Conservation (phyloP, 1,140 invertebrate genomes). For the Ceratina calcarata region DNA sequence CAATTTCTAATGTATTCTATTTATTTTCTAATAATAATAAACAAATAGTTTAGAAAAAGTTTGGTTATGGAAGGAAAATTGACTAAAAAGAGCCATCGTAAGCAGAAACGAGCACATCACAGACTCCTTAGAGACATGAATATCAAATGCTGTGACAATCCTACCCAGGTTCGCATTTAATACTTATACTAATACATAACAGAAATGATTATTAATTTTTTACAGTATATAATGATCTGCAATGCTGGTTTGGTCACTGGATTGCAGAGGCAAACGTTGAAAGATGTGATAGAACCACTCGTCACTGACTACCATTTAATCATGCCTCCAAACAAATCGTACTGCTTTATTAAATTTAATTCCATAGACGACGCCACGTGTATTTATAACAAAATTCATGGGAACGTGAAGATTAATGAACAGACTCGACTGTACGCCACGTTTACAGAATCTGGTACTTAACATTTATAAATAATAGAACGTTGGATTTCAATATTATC, state of each 20-base stretch:
- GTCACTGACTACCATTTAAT: slow-evolving; percentile 81
- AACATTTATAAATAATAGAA: not conserved
- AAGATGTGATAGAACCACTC: slow-evolving; percentile 80
- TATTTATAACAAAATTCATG: slow-evolving; percentile 82
- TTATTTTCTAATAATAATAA: too few species aligned
- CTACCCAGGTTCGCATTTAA: slow-evolving; percentile 74
- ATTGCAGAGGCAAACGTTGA: slow-evolving; percentile 83
- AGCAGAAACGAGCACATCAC: slow-evolving; percentile 78
- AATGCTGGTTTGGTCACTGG: slow-evolving; percentile 90
- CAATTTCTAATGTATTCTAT: too few species aligned
- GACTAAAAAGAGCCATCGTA: slow-evolving; percentile 71
- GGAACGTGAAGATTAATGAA: slow-evolving; percentile 79
- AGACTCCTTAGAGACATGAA: slow-evolving; percentile 78
- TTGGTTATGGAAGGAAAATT: slow-evolving; percentile 38
- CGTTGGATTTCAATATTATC: not conserved
- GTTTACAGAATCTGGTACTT: slow-evolving; percentile 82
- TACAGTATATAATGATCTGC: slow-evolving; percentile 83
- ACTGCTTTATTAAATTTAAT: slow-evolving; percentile 85
- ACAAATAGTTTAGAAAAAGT: not conserved
- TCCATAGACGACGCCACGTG: slow-evolving; percentile 77
- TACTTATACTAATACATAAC: slow-evolving; percentile 1
- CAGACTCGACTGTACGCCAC: slow-evolving; percentile 84
- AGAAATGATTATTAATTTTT: slow-evolving; percentile 37
- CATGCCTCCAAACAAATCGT: slow-evolving; percentile 88
- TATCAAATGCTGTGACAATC: slow-evolving; percentile 70